Conservation (phyloP, 2,888 invertebrate genomes). For the Glyphotaelius pellucidus region DNA sequence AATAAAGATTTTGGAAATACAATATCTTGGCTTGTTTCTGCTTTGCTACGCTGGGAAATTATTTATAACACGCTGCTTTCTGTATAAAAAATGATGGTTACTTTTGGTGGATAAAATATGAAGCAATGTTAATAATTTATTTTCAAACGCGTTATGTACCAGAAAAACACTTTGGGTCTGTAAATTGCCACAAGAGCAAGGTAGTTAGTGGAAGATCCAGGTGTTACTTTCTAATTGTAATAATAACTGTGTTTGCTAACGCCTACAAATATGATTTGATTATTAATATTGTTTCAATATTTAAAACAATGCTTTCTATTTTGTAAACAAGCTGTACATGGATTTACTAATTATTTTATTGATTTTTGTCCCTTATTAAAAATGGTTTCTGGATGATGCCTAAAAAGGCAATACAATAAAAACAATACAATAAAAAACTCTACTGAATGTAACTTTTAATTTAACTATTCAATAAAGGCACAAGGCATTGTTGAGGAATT, state of each 20-base stretch:
- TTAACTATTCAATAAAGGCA: too few relatives aligned
- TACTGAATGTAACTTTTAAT: too few relatives aligned
- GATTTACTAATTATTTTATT: background rate
- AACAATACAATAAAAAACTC: background rate
- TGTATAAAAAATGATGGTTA: background rate
- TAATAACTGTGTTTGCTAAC: background rate
- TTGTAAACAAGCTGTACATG: background rate
- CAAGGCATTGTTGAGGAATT: too few relatives aligned
- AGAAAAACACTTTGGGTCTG: background rate
- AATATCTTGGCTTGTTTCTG: background rate
- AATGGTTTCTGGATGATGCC: background rate
- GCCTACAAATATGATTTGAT: background rate
- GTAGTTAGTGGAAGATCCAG: background rate
- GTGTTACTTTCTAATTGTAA: background rate
- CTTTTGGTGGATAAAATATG: background rate
- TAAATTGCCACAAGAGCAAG: background rate
- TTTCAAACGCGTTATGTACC: background rate
- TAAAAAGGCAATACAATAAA: background rate
- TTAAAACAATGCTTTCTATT: background rate
- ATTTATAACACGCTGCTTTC: background rate
- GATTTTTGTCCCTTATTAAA: background rate
- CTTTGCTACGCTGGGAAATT: background rate
- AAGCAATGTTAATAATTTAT: background rate
- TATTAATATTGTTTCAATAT: background rate
- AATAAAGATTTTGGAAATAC: too few relatives aligned